phyloP scores from a whole-genome alignment of 2,797 vertebrate species.

The Enteromius argenteus region DNA sequence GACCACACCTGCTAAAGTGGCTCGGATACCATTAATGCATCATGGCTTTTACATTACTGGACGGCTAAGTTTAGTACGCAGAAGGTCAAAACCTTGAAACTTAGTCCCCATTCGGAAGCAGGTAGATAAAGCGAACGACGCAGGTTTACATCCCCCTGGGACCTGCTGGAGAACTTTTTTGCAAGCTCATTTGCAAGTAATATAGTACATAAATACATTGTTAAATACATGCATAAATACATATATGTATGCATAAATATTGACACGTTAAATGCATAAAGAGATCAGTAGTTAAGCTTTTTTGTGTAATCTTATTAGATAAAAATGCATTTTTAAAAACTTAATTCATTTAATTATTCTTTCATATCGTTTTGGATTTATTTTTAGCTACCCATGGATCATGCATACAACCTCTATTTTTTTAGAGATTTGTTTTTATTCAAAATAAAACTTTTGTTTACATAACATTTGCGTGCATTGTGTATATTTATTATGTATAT shows the following conservation, averaged over 20 bases:
- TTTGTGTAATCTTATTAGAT: not conserved
- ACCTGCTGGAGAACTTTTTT: not conserved
- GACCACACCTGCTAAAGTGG: not conserved
- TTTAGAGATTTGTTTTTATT: too few species aligned
- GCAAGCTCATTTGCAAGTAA: not conserved
- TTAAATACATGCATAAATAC: not conserved
- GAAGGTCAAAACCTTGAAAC: slow-evolving; percentile 25
- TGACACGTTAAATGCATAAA: not conserved
- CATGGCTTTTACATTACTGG: slow-evolving; percentile 2
- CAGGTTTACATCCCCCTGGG: not conserved
- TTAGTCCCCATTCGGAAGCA: not conserved
- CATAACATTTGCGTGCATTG: too few species aligned
- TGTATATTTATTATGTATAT: too few species aligned
- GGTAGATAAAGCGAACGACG: not conserved
- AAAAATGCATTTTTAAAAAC: not conserved
- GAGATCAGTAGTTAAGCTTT: not conserved
- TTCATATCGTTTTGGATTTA: not conserved
- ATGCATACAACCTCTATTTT: too few species aligned
- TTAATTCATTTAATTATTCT: not conserved
- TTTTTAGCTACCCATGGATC: too few species aligned
- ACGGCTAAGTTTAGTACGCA: slow-evolving; percentile 4
- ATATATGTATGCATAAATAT: not conserved
- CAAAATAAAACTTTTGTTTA: too few species aligned
- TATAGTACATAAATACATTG: not conserved
- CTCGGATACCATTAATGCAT: not conserved